A percentile compares a stretch with the other conserved stretches of the same genome.
phyloP scores from a whole-genome alignment of 2,113 vertebrate species.

The Etia nguti region DNA sequence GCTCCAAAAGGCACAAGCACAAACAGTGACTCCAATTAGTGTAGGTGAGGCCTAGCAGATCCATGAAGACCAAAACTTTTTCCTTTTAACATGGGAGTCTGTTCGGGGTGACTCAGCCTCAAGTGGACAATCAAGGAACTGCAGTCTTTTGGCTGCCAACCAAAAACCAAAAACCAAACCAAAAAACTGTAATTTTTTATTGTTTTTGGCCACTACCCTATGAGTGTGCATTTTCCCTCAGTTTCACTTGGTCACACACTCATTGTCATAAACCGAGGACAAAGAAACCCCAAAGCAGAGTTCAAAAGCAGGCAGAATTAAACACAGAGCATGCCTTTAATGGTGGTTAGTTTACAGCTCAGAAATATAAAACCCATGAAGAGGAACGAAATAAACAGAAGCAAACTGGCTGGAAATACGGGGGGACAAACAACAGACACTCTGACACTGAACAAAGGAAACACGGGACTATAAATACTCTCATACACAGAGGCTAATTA shows the following conservation, averaged over 20 bases:
- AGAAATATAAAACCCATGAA: not conserved
- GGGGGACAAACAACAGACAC: not conserved
- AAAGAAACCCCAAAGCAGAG: not conserved
- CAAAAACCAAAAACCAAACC: not conserved
- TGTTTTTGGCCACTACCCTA: rapidly evolving
- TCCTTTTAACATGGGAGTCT: not conserved
- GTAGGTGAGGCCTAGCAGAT: not conserved
- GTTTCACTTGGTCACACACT: not conserved
- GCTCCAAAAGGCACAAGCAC: not conserved
- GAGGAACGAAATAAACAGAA: not conserved
- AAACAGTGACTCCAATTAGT: rapidly evolving
- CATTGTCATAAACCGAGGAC: not conserved
- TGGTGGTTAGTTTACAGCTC: not conserved
- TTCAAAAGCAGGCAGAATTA: not conserved
- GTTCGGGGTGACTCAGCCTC: not conserved
- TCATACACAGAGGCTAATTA: not conserved
- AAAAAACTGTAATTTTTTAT: rapidly evolving
- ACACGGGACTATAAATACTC: not conserved
- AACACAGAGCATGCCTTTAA: not conserved
- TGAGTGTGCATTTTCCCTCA: not conserved
- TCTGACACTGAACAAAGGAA: not conserved
- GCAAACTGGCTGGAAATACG: not conserved
- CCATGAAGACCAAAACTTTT: not conserved
- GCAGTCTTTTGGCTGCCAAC: not conserved
- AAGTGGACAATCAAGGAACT: not conserved